phyloP scores from a whole-genome alignment of 2,888 invertebrate species.

The Drosophila quinaria region DNA sequence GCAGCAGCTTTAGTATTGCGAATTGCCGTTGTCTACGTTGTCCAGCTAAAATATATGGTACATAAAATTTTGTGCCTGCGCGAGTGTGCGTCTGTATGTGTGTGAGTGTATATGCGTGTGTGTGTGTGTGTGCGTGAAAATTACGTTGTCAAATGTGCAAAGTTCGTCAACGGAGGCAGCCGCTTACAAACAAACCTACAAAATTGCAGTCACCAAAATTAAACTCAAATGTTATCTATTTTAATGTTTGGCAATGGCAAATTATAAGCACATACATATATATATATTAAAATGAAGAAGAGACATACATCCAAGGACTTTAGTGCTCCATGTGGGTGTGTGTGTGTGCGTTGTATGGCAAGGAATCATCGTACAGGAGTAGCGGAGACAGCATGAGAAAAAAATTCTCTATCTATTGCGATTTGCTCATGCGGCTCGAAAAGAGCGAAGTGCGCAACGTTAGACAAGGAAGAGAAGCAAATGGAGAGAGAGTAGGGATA shows the following conservation, averaged over 20 bases:
- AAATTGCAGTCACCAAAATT: constrained; percentile 26
- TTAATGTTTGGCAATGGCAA: constrained; percentile 11
- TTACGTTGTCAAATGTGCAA: constrained; percentile 79
- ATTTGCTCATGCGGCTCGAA: constrained; percentile 80
- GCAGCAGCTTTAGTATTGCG: constrained; percentile 41
- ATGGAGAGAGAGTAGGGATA: constrained; percentile 16
- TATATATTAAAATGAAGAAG: constrained; percentile 6
- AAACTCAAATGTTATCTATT: constrained; percentile 1
- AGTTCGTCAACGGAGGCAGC: constrained; percentile 54
- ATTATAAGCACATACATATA: constrained; percentile 8
- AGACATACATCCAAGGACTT: constrained; percentile 58
- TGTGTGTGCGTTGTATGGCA: constrained; percentile 36
- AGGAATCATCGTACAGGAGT: constrained; percentile 65
- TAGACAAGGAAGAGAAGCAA: constrained; percentile 10
- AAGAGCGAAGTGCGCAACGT: constrained; percentile 72
- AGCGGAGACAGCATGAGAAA: constrained; percentile 62
- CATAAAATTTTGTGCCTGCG: constrained; percentile 71
- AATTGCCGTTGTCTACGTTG: constrained; percentile 42
- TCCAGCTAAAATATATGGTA: constrained; percentile 74
- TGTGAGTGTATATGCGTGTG: constrained; percentile 4
- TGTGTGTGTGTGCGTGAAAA: constrained; percentile 58
- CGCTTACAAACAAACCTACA: constrained; percentile 28
- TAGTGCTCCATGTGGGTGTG: constrained; percentile 21
- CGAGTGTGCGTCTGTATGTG: constrained; percentile 30
- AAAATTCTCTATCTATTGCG: constrained; percentile 85